phyloP scores from a whole-genome alignment of 2,113 vertebrate species.

The Anguilla japonica region DNA sequence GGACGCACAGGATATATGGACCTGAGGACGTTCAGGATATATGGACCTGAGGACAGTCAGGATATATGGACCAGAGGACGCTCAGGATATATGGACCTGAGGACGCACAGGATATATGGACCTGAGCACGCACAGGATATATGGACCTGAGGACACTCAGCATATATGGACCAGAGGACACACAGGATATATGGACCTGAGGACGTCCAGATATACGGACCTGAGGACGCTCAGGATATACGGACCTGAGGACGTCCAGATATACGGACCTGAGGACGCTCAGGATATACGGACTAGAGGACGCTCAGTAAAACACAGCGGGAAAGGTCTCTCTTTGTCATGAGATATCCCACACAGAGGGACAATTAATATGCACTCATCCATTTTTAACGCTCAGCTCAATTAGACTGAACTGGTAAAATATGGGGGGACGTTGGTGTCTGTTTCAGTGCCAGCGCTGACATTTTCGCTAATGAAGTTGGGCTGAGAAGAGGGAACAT shows the following conservation, averaged over 20 bases:
- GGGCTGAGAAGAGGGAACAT: slow-evolving; percentile 44
- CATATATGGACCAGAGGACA: too few species aligned
- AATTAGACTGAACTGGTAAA: slow-evolving; percentile 56
- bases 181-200: too few species aligned
- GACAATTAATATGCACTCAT: slow-evolving; percentile 60
- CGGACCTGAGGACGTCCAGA: too few species aligned
- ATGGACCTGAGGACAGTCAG: too few species aligned
- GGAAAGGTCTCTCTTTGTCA: slow-evolving; percentile 33
- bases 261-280: too few species aligned
- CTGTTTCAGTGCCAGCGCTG: slow-evolving; percentile 50
- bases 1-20: too few species aligned
- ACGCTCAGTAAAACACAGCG: slow-evolving; percentile 11
- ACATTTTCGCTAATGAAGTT: slow-evolving; percentile 60
- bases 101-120: background rate
- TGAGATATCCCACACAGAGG: slow-evolving; percentile 35
- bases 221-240: too few species aligned
- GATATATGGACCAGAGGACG: too few species aligned
- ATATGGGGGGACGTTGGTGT: slow-evolving; percentile 43
- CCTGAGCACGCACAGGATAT: too few species aligned
- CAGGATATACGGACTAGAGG: slow-evolving; percentile 29
- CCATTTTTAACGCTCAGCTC: slow-evolving; percentile 58
- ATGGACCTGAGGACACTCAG: too few species aligned
- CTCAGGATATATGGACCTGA: background rate
- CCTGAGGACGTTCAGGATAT: too few species aligned
- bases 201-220: too few species aligned